Percentiles rank a stretch among this genome's conserved stretches.
phyloP scores from a whole-genome alignment of 2,113 vertebrate species.

The Pteronura brasiliensis region DNA sequence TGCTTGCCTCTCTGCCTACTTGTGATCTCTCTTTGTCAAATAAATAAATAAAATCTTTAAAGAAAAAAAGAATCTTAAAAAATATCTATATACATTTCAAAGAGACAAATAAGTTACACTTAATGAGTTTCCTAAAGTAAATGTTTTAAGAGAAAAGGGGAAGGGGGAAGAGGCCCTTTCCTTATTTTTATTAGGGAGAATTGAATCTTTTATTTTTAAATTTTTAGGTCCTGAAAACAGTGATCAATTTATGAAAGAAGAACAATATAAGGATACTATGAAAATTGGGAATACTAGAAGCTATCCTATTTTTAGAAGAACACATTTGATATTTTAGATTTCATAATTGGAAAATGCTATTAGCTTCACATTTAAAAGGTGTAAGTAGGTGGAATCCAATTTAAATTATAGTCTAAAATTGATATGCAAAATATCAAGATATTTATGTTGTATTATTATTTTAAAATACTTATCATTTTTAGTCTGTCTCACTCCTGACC shows the following conservation, averaged over 20 bases:
- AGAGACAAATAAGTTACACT: neutral
- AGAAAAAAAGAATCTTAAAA: too few relatives aligned
- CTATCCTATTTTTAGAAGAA: neutral
- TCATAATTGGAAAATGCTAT: neutral
- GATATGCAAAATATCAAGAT: neutral
- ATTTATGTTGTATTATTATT: neutral
- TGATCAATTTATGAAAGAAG: neutral
- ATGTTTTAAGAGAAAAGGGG: neutral
- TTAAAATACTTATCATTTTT: neutral
- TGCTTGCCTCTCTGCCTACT: too few relatives aligned
- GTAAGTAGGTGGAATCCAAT: neutral
- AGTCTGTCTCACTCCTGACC: neutral
- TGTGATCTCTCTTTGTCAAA: too few relatives aligned
- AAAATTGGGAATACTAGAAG: neutral
- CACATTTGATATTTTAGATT: neutral
- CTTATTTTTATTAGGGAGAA: neutral
- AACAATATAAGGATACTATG: fast-evolving
- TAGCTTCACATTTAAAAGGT: neutral
- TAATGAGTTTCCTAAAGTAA: neutral
- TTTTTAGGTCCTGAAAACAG: neutral
- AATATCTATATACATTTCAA: neutral
- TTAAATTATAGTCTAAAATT: neutral
- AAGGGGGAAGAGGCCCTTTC: neutral
- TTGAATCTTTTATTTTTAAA: neutral
- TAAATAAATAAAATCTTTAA: too few relatives aligned